These are phyloP conservation scores for Drosophila siamana DNA, from an alignment of 2,888 invertebrate species.

Conservation along the genomic window DNA sequence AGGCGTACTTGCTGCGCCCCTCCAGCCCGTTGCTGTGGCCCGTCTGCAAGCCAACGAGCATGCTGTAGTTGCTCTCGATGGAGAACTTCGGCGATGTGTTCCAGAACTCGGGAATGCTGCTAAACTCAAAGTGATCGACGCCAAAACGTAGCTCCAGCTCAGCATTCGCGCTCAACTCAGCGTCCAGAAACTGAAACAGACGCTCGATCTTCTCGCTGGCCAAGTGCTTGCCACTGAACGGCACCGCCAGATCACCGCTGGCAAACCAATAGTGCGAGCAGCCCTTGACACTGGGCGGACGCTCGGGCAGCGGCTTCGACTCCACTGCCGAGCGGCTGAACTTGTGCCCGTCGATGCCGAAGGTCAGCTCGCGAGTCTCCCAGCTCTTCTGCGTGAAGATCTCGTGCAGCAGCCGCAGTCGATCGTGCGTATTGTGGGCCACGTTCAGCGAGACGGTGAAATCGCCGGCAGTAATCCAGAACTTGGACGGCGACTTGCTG, in stretches of 20 bases:
- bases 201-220: constrained; percentile 70
- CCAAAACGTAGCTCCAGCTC: constrained; percentile 75
- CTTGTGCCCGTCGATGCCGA: constrained; percentile 82
- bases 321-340: constrained; percentile 49
- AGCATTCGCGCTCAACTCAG: constrained; percentile 39
- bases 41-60: constrained; percentile 81
- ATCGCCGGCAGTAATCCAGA: constrained; percentile 79
- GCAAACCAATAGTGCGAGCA: constrained; percentile 84
- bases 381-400: constrained; percentile 80
- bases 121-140: constrained; percentile 82
- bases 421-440: constrained; percentile 58
- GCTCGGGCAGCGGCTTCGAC: constrained; percentile 42
- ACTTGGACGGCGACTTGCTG: constrained; percentile 58
- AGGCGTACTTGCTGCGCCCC: constrained; percentile 77
- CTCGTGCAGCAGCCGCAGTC: constrained; percentile 76
- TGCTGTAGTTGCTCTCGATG: constrained; percentile 82
- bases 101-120: constrained; percentile 74
- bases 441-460: constrained; percentile 75
- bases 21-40: constrained; percentile 74
- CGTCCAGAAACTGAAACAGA: constrained; percentile 74
- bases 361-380: constrained; percentile 74
- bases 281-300: constrained; percentile 57
- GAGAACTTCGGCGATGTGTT: constrained; percentile 69
- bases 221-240: constrained; percentile 80
- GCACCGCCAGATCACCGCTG: constrained; percentile 78